These are phyloP conservation scores for Pseudomyrmex cubaensis DNA, from an alignment of 1,140 invertebrate genomes.

Conservation along the genomic window DNA sequence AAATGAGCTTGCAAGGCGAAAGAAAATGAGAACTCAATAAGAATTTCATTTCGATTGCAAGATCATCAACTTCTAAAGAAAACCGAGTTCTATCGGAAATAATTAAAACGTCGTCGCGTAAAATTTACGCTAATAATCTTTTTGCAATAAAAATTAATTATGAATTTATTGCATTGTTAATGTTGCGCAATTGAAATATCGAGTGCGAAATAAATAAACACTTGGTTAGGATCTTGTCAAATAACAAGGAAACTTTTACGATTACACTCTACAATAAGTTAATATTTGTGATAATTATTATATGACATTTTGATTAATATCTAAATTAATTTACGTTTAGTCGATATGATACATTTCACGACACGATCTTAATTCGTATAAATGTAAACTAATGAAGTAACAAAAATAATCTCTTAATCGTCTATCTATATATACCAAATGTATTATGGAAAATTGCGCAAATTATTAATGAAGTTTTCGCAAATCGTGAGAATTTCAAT, in stretches of 20 bases:
- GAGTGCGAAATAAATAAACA: constrained; percentile 11
- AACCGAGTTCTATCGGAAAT: neutral
- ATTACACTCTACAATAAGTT: neutral
- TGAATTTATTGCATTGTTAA: constrained; percentile 37
- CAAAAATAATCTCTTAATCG: neutral
- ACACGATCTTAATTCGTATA: neutral
- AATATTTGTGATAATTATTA: constrained; percentile 4
- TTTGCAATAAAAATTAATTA: constrained; percentile 39
- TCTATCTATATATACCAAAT: neutral
- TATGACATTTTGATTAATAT: neutral
- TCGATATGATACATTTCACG: neutral
- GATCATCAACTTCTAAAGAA: constrained; percentile 40
- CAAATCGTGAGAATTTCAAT: neutral
- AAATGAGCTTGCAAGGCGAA: constrained; percentile 12
- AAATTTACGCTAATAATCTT: constrained; percentile 42
- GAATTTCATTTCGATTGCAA: neutral
- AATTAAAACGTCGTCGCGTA: constrained; percentile 40
- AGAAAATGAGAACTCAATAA: constrained; percentile 28
- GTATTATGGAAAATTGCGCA: neutral
- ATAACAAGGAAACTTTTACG: neutral
- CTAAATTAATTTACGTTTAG: neutral
- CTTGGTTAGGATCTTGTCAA: neutral
- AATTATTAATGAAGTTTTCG: neutral
- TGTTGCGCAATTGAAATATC: constrained; percentile 41
- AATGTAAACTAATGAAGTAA: neutral